A percentile compares a stretch with the other conserved stretches of the same genome.
Evolutionary conservation across 2,888 invertebrate species (phyloP).

Genomic region (Cerastoderma edule): DNA sequence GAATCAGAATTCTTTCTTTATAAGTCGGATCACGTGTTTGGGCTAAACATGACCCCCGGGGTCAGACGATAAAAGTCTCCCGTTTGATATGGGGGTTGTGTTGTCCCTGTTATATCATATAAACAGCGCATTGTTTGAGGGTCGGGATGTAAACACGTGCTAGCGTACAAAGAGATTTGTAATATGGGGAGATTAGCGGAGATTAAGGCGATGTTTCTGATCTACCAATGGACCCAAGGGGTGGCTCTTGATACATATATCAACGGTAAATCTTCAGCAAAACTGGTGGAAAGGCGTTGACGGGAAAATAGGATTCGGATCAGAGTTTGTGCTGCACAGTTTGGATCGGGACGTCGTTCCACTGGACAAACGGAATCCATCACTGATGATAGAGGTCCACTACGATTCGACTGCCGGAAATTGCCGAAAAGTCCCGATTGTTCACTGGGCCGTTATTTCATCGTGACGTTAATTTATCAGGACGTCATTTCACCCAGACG

Average conservation of each 20-base stretch:
- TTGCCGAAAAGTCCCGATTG: too few relatives aligned
- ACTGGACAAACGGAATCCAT: too few relatives aligned
- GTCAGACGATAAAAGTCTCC: slow-evolving; percentile 55
- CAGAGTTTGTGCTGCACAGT: too few relatives aligned
- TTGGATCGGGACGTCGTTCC: too few relatives aligned
- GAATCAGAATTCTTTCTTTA: slow-evolving; percentile 49
- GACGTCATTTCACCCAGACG: too few relatives aligned
- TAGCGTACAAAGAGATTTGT: slow-evolving; percentile 51
- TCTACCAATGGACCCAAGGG: slow-evolving; percentile 13
- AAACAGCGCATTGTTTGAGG: slow-evolving; percentile 59
- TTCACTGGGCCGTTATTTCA: too few relatives aligned
- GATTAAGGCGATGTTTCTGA: slow-evolving; percentile 41
- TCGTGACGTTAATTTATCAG: too few relatives aligned
- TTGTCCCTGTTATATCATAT: slow-evolving; percentile 39
- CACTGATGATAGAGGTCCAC: too few relatives aligned
- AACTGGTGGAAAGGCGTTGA: too few relatives aligned
- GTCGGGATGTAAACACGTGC: slow-evolving; percentile 43
- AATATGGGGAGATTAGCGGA: slow-evolving; percentile 50
- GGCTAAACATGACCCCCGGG: slow-evolving; percentile 50
- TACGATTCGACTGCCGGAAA: too few relatives aligned
- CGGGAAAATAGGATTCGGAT: too few relatives aligned
- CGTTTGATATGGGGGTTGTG: slow-evolving; percentile 58
- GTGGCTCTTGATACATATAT: slow-evolving; percentile 9
- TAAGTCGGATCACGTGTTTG: slow-evolving; percentile 60
- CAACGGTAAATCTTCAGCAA: neutral